These are phyloP conservation scores for Enoplosus armatus DNA, from an alignment of 2,797 vertebrate species.

Conservation along the genomic window DNA sequence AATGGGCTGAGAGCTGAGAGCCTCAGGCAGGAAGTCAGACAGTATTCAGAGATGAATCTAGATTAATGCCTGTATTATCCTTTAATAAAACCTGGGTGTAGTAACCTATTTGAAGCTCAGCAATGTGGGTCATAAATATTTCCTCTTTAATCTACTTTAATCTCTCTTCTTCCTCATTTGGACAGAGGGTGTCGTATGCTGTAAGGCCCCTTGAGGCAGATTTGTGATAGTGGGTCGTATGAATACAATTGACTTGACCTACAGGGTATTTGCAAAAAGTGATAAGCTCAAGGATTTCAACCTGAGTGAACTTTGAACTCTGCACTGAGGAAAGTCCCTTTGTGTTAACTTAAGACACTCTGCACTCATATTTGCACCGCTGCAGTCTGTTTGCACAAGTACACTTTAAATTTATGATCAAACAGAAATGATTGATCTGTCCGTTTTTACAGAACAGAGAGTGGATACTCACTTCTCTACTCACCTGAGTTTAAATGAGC, in stretches of 20 bases:
- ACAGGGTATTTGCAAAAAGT: background rate
- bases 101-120: background rate
- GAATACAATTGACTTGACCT: background rate
- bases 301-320: conserved; percentile 41
- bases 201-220: background rate
- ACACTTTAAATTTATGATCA: background rate
- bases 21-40: background rate
- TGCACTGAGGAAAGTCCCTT: conserved; percentile 26
- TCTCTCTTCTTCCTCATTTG: background rate
- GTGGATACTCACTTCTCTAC: background rate
- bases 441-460: too few relatives aligned
- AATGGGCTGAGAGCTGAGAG: background rate
- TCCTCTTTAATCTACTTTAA: background rate
- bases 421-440: background rate
- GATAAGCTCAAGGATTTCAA: conserved; percentile 11
- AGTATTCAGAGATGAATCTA: too few relatives aligned
- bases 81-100: background rate
- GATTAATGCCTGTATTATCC: background rate
- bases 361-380: conserved; percentile 10
- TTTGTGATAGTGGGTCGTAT: background rate
- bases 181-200: background rate
- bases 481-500: background rate
- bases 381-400: background rate
- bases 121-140: background rate
- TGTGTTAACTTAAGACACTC: background rate